Evolutionary conservation across 2,797 vertebrate species (phyloP), one percentile per base, ranked within the genome.

Genomic region (Notamacropus eugenii): DNA sequence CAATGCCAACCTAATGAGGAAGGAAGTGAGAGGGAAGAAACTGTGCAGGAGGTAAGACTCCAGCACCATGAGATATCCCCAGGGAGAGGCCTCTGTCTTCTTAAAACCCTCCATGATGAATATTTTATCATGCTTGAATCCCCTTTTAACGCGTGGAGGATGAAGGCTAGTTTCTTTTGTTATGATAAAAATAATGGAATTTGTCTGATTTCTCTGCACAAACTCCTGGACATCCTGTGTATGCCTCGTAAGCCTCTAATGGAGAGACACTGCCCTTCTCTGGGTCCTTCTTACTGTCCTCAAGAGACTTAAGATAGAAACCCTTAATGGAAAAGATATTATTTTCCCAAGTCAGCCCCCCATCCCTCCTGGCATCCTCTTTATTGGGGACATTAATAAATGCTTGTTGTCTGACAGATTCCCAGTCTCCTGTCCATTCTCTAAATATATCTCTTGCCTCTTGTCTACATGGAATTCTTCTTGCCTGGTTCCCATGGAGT

Each of bases 1-100:
- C 97, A 98, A 98, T 97, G 98, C 97, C 97, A 98, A 98, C 98
- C 97, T 99, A 98, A 98, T 98, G 98, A 99, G 98, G 98, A 98
- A 98, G 98, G 98, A 99, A 98, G 97, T 96, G 97, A 98, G 98
- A 98, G 98, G 97, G 96, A 98, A 97, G 97, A 98, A 98, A 98
- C 97, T 92, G 94, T 96, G 97, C 93, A 97, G 56, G 93, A 98
- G 97, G 96, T 97, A 97, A 98, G 97, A 96, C 93, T 96, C 93
- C 93, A 98, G 96, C 97, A 97, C 96, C 96, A 96, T 96, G 96
- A 98, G 97, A 94, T 97, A 90, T 74, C 97, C 95, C 96, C 95
- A 82, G 96, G 97, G 97, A 97, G 97, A 96, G 58, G 46, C 95
- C 96, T 97, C 98, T 96, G 93, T 95, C 95, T 98, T 97, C 50